Conservation (phyloP, 2,113 vertebrate genomes). For the Chloebia gouldiae region DNA sequence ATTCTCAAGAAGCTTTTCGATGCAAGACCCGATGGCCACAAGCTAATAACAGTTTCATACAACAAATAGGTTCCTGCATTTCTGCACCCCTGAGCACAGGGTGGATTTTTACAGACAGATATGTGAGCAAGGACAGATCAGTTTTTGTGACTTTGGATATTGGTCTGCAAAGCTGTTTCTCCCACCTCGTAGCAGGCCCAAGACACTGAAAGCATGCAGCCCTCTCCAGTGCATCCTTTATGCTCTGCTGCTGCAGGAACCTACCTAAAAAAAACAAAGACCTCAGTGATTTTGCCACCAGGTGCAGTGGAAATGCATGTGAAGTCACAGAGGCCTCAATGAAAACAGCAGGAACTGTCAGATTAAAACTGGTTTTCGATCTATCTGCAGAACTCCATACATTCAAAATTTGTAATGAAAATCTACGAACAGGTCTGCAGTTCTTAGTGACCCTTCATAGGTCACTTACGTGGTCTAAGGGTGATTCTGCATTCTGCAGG, state of each 20-base stretch:
- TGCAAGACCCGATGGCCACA: not conserved
- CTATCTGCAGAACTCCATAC: not conserved
- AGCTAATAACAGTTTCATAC: not conserved
- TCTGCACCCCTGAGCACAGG: not conserved
- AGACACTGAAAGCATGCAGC: not conserved
- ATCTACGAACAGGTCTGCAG: not conserved
- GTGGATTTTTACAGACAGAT: not conserved
- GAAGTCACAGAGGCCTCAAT: not conserved
- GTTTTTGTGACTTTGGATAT: not conserved
- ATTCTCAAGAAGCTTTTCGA: not conserved
- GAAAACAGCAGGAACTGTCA: not conserved
- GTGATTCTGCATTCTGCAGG: not conserved
- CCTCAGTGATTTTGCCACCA: not conserved
- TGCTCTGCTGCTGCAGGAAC: not conserved
- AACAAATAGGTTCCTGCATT: not conserved
- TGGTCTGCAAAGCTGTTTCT: not conserved
- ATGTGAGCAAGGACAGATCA: fast-evolving
- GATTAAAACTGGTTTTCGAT: not conserved
- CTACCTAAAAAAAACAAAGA: not conserved
- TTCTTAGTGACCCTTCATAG: not conserved
- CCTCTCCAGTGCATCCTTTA: not conserved
- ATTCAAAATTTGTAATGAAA: not conserved
- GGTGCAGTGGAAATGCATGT: not conserved
- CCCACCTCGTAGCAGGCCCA: not conserved
- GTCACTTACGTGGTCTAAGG: not conserved